Percentiles rank a stretch among this genome's conserved stretches.
These are phyloP conservation scores for Chloroceryle aenea DNA, from an alignment of 2,113 vertebrate species.

Conservation along the genomic window DNA sequence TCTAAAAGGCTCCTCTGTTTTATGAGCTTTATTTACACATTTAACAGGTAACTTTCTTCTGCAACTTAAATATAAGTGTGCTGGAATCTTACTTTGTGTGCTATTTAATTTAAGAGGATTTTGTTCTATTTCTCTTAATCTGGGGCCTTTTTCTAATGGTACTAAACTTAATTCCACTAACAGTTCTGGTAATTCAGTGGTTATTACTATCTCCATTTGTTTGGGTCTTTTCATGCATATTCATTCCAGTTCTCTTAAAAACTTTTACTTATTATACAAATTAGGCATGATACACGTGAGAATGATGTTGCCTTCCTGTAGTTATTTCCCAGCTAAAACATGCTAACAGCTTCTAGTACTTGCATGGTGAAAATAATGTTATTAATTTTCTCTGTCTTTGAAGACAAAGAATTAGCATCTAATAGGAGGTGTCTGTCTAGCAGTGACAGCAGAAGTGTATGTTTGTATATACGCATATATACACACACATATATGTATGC, in stretches of 20 bases:
- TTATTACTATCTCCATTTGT: background rate
- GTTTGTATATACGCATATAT: background rate
- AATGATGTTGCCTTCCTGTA: background rate
- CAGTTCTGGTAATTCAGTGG: background rate
- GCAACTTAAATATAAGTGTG: background rate
- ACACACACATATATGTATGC: background rate
- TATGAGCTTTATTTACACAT: background rate
- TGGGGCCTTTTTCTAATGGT: background rate
- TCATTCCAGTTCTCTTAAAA: background rate
- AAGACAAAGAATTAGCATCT: background rate
- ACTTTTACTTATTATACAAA: background rate
- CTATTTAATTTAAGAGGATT: slow-evolving; percentile 25
- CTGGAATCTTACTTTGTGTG: slow-evolving; percentile 14
- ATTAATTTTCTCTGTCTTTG: background rate
- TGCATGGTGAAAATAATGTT: background rate
- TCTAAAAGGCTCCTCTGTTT: background rate
- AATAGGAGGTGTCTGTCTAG: background rate
- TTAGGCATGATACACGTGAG: background rate
- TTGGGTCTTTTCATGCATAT: background rate
- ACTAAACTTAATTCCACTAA: background rate
- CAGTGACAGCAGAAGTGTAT: background rate
- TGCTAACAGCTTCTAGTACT: background rate
- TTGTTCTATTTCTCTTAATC: slow-evolving; percentile 30
- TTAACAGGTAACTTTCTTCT: slow-evolving; percentile 3
- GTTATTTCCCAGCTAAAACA: slow-evolving; percentile 4